Percentiles rank a stretch among this genome's conserved stretches.
Evolutionary conservation across 2,113 vertebrate species (phyloP).

Genomic region (Axis porcinus): DNA sequence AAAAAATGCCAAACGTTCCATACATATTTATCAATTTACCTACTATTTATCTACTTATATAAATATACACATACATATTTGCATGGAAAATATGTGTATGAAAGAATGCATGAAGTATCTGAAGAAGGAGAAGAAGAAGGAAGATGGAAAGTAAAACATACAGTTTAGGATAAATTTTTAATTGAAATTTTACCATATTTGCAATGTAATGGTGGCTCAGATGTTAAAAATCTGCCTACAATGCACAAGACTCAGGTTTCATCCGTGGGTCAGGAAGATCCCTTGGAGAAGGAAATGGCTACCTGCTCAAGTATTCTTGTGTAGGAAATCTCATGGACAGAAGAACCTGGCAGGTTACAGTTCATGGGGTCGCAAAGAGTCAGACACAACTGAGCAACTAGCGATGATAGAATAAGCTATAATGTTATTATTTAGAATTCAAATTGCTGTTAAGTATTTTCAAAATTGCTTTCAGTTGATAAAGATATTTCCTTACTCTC

Average conservation of each 20-base stretch:
- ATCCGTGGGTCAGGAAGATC: neutral
- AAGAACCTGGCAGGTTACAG: neutral
- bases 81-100: neutral
- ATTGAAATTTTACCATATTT: neutral
- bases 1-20: neutral
- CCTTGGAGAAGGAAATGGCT: neutral
- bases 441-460: neutral
- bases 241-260: neutral
- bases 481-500: neutral
- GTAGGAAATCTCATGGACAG: neutral
- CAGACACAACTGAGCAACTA: neutral
- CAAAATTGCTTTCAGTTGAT: neutral
- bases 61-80: neutral
- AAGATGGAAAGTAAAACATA: neutral
- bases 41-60: neutral
- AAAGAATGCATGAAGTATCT: neutral
- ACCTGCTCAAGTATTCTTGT: neutral
- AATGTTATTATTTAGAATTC: neutral
- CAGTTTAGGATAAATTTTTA: neutral
- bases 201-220: neutral
- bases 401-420: neutral
- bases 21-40: neutral
- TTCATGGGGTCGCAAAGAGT: neutral
- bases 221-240: neutral
- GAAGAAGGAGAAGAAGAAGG: neutral